Percentiles rank a stretch among this genome's conserved stretches.
phyloP scores from a whole-genome alignment of 2,113 vertebrate genomes.

The Cygnus atratus region DNA sequence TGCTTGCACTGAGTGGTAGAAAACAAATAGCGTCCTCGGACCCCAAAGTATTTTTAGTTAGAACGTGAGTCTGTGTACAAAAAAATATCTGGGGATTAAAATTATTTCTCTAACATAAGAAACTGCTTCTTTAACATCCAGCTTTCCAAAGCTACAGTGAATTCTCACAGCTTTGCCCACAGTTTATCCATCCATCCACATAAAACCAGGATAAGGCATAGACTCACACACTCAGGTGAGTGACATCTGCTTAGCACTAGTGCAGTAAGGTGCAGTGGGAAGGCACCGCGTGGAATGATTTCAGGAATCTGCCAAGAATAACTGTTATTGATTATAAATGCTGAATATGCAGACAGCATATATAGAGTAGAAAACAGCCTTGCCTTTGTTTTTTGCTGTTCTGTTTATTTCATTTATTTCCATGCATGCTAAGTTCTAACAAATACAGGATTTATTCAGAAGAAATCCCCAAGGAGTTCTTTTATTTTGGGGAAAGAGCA shows the following conservation, averaged over 20 bases:
- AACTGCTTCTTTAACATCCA: neutral
- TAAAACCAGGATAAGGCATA: neutral
- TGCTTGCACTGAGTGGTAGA: neutral
- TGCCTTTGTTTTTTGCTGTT: neutral
- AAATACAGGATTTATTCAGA: neutral
- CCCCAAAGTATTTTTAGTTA: neutral
- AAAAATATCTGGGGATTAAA: neutral
- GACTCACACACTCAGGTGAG: neutral
- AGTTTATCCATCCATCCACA: neutral
- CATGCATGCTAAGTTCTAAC: neutral
- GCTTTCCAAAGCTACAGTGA: neutral
- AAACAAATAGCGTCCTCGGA: slow-evolving; percentile 8
- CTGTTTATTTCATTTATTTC: neutral
- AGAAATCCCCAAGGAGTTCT: neutral
- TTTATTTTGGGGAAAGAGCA: neutral
- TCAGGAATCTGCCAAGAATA: neutral
- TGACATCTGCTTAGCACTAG: neutral
- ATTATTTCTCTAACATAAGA: neutral
- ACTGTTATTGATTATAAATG: neutral
- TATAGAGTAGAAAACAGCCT: neutral
- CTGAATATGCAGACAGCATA: neutral
- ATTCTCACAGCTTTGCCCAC: neutral
- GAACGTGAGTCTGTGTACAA: neutral
- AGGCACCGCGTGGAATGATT: neutral
- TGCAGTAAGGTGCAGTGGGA: neutral